These are phyloP conservation scores for Hecatera dysodea DNA, from an alignment of 2,888 invertebrate species.

Conservation along the genomic window DNA sequence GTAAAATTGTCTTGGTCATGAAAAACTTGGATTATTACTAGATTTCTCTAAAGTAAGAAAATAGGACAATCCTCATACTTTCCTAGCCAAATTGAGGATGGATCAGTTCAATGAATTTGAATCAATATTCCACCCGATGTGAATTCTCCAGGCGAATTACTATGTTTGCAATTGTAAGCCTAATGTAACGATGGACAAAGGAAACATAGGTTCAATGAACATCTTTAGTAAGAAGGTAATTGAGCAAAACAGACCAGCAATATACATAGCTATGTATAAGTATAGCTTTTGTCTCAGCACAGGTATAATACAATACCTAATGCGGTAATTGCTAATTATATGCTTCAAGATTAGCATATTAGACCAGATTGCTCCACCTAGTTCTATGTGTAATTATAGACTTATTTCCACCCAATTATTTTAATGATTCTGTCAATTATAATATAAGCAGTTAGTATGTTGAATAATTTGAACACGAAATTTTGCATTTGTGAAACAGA, in stretches of 20 bases:
- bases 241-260: constrained; percentile 21
- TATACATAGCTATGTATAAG: constrained; percentile 8
- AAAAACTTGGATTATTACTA: too few relatives aligned
- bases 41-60: too few relatives aligned
- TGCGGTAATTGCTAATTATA: constrained; percentile 69
- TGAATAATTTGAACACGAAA: not conserved
- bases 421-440: not conserved
- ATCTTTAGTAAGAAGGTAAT: constrained; percentile 48
- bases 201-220: constrained; percentile 40
- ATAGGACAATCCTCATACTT: not conserved
- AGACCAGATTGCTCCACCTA: constrained; percentile 65
- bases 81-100: not conserved
- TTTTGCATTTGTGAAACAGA: not conserved
- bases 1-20: too few relatives aligned
- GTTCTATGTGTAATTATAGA: constrained; percentile 21
- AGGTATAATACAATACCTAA: constrained; percentile 53
- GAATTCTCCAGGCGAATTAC: constrained; percentile 24
- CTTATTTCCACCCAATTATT: constrained; percentile 24
- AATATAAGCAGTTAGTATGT: not conserved
- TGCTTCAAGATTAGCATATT: constrained; percentile 69
- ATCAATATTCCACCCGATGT: not conserved
- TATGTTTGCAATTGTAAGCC: not conserved
- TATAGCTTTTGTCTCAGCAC: constrained; percentile 25
- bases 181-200: constrained; percentile 38
- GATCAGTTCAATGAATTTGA: not conserved